These are phyloP conservation scores for Athene noctua DNA, from an alignment of 2,113 vertebrate species.

Conservation along the genomic window DNA sequence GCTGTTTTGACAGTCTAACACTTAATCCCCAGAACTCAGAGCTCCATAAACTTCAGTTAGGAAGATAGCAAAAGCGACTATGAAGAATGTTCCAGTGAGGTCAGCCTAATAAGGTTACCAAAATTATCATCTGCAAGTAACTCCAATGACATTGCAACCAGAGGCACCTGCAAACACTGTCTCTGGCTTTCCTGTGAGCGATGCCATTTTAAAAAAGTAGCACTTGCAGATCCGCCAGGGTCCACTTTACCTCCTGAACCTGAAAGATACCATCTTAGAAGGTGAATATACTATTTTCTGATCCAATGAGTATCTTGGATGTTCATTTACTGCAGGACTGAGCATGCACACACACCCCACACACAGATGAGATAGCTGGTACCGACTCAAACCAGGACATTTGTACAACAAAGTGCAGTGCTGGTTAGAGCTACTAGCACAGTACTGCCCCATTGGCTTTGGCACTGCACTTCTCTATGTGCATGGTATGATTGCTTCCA, in stretches of 20 bases:
- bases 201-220: neutral
- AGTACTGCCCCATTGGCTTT: neutral
- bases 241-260: neutral
- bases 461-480: neutral
- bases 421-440: neutral
- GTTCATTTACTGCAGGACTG: neutral
- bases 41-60: neutral
- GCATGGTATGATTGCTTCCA: accelerated
- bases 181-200: neutral
- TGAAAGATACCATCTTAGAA: neutral
- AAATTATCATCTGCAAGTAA: neutral
- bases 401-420: neutral
- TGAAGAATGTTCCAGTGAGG: neutral
- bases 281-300: neutral
- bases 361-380: neutral
- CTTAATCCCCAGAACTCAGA: neutral
- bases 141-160: neutral
- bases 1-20: neutral
- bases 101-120: neutral
- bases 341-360: accelerated
- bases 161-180: neutral
- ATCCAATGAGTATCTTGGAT: neutral
- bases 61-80: neutral
- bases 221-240: neutral
- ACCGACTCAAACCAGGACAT: neutral